A percentile compares a stretch with the other conserved stretches of the same genome.
Conservation (phyloP, 2,888 invertebrate genomes). For the Dasysyrphus tricinctus region DNA sequence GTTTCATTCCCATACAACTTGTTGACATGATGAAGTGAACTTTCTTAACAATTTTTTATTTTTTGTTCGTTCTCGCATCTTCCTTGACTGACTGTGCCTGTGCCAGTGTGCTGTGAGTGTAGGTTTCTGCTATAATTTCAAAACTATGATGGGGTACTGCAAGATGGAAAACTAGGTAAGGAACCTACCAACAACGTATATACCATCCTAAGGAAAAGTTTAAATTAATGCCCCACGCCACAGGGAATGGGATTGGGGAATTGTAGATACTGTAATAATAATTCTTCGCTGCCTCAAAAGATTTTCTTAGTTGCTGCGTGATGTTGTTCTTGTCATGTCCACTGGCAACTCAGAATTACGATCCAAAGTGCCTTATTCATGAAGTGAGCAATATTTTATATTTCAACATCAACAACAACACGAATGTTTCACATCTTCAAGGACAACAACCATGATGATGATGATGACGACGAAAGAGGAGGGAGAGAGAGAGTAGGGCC, state of each 20-base stretch:
- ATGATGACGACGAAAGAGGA: too few relatives aligned
- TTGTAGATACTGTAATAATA: constrained; percentile 19
- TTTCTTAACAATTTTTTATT: constrained; percentile 51
- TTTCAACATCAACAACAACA: constrained; percentile 17
- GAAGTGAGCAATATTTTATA: constrained; percentile 49
- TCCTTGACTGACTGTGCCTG: not conserved
- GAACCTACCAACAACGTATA: not conserved
- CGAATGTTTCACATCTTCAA: constrained; percentile 23
- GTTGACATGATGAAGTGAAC: constrained; percentile 74
- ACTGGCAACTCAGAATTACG: constrained; percentile 23
- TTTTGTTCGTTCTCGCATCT: not conserved
- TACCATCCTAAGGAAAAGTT: constrained; percentile 37
- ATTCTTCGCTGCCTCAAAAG: constrained; percentile 28
- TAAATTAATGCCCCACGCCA: constrained; percentile 53
- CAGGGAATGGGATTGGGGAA: not conserved
- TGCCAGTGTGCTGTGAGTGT: not conserved
- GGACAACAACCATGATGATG: not conserved
- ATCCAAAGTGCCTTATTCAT: constrained; percentile 34
- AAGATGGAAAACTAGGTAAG: constrained; percentile 47
- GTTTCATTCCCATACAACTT: constrained; percentile 46
- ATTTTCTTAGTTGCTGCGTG: constrained; percentile 40
- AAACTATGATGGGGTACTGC: constrained; percentile 58
- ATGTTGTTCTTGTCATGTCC: constrained; percentile 39
- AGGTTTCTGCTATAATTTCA: constrained; percentile 13
- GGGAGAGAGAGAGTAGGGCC: not conserved